Evolutionary conservation across 2,113 vertebrate species (phyloP).

Genomic region (Lophochroa leadbeateri): DNA sequence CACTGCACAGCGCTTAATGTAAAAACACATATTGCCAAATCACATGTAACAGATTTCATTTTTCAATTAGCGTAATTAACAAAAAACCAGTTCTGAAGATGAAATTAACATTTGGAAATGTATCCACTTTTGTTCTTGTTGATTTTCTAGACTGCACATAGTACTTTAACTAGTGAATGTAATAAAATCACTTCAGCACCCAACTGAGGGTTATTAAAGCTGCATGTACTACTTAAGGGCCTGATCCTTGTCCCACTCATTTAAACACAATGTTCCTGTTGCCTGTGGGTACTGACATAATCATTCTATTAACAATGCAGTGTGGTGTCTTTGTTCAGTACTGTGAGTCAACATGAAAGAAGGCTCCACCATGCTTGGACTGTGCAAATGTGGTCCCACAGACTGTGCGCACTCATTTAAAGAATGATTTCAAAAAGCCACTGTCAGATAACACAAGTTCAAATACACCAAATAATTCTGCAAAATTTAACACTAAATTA

Average conservation of each 20-base stretch:
- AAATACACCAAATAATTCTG: not conserved
- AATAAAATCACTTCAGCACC: conserved; percentile 41
- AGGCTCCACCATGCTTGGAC: not conserved
- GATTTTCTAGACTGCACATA: conserved; percentile 25
- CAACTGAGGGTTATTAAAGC: conserved; percentile 10
- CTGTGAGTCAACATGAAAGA: not conserved
- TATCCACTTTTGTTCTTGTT: conserved; percentile 14
- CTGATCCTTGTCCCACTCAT: conserved; percentile 14
- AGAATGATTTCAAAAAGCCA: not conserved
- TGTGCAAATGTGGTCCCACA: not conserved
- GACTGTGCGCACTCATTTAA: not conserved
- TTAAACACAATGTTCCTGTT: not conserved
- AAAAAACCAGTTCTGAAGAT: not conserved
- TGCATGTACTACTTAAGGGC: not conserved
- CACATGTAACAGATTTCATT: conserved; percentile 16
- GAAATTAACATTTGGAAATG: conserved; percentile 6
- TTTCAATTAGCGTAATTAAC: conserved; percentile 26
- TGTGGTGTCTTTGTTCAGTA: not conserved
- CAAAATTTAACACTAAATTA: not conserved
- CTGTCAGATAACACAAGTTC: not conserved
- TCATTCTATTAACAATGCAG: not conserved
- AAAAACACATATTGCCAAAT: not conserved
- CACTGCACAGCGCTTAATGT: not conserved
- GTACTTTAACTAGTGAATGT: not conserved
- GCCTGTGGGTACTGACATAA: not conserved